Conservation (phyloP, 1,140 invertebrate genomes). For the Mizuhopecten yessoensis region DNA sequence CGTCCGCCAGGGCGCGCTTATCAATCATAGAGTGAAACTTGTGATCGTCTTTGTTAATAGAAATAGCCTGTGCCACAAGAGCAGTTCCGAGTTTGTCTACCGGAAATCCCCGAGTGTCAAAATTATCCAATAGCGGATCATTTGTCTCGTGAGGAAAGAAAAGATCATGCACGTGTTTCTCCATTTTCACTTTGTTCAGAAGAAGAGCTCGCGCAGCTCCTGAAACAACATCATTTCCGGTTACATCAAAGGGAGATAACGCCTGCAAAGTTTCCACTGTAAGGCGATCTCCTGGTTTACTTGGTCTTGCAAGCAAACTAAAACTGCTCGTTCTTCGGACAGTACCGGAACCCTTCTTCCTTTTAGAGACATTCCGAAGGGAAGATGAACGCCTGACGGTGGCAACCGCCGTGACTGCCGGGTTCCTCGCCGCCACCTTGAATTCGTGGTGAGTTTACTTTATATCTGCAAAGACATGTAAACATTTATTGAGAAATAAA, state of each 20-base stretch:
- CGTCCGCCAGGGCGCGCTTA: constrained; percentile 63
- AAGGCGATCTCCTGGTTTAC: constrained; percentile 61
- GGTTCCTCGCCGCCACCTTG: constrained; percentile 13
- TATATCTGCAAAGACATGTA: not conserved
- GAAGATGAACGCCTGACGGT: constrained; percentile 57
- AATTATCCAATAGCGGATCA: constrained; percentile 58
- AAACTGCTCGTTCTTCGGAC: constrained; percentile 59
- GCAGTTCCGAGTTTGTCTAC: constrained; percentile 67
- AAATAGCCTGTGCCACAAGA: constrained; percentile 69
- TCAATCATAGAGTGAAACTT: constrained; percentile 74
- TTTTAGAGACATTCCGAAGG: constrained; percentile 47
- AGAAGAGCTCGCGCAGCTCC: constrained; percentile 69
- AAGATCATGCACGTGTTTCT: constrained; percentile 68
- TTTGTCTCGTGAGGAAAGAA: constrained; percentile 69
- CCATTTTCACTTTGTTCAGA: constrained; percentile 69
- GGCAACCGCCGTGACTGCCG: not conserved
- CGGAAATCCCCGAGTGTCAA: constrained; percentile 70
- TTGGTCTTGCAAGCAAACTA: constrained; percentile 55
- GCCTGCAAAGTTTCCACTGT: constrained; percentile 68
- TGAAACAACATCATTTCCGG: constrained; percentile 69
- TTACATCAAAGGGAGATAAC: constrained; percentile 67
- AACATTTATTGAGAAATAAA: too few relatives aligned
- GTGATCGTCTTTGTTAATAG: constrained; percentile 72
- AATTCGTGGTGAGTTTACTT: not conserved
- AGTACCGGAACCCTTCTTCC: constrained; percentile 34